A percentile compares a stretch with the other conserved stretches of the same genome.
phyloP scores from a whole-genome alignment of 2,888 invertebrate species.

The Spisula solida region DNA sequence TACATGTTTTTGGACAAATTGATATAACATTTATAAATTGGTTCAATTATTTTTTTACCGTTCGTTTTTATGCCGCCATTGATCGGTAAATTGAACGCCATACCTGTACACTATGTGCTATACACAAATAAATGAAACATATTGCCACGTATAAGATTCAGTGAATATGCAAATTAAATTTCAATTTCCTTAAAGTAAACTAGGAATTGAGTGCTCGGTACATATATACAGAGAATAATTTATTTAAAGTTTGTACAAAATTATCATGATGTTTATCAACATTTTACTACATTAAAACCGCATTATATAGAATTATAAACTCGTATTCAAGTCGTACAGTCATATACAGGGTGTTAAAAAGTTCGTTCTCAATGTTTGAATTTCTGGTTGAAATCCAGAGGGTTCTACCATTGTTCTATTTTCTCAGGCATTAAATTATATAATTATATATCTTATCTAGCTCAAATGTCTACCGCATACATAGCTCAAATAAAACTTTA shows the following conservation, averaged over 20 bases:
- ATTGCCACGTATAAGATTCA: not conserved
- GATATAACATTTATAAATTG: constrained; percentile 14
- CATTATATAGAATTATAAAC: too few relatives aligned
- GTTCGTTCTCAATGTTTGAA: too few relatives aligned
- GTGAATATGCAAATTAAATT: constrained; percentile 7
- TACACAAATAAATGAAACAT: not conserved
- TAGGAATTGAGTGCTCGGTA: not conserved
- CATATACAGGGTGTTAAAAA: too few relatives aligned
- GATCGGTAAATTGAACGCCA: not conserved
- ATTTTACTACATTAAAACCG: too few relatives aligned
- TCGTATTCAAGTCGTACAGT: too few relatives aligned
- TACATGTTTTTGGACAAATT: not conserved
- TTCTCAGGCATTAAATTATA: too few relatives aligned
- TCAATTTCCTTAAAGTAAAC: constrained; percentile 1
- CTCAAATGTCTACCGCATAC: too few relatives aligned
- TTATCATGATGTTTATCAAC: not conserved
- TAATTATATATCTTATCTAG: too few relatives aligned
- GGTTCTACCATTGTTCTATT: too few relatives aligned
- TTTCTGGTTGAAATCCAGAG: too few relatives aligned
- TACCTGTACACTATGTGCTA: not conserved
- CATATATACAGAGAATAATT: not conserved
- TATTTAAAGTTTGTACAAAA: not conserved
- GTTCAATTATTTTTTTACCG: constrained; percentile 10
- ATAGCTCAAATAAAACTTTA: too few relatives aligned
- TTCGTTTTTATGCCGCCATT: not conserved